phyloP scores from a whole-genome alignment of 2,888 invertebrate species.

The Norana najaformis region DNA sequence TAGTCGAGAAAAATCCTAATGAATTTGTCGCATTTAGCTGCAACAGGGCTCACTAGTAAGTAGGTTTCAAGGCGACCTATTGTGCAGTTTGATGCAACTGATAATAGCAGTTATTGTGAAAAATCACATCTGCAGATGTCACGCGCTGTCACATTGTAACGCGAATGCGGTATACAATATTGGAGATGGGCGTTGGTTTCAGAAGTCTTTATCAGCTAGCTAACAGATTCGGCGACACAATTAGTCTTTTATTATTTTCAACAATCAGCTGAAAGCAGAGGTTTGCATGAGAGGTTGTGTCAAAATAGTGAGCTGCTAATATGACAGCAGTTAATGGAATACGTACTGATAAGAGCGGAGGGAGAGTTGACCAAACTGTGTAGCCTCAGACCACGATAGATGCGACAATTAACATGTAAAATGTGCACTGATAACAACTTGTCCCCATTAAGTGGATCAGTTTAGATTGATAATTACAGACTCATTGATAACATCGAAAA shows the following conservation, averaged over 20 bases:
- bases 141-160: neutral
- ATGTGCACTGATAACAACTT: neutral
- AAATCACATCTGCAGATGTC: neutral
- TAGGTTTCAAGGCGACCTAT: too few species aligned
- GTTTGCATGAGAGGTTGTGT: neutral
- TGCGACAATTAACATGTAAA: constrained; percentile 3
- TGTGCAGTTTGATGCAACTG: too few species aligned
- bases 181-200: neutral
- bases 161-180: neutral
- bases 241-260: neutral
- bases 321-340: too few species aligned
- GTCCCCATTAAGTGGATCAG: neutral
- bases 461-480: neutral
- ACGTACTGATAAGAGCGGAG: neutral
- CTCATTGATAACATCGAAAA: neutral
- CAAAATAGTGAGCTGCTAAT: neutral
- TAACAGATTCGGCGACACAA: neutral
- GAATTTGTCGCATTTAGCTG: too few species aligned
- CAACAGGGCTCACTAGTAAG: too few species aligned
- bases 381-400: neutral
- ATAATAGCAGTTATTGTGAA: too few species aligned
- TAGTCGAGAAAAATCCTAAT: neutral
- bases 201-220: neutral
- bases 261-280: neutral
- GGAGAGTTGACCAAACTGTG: neutral